These are phyloP conservation scores for Lampropteryx suffumata DNA, from an alignment of 2,888 invertebrate genomes.

Conservation along the genomic window DNA sequence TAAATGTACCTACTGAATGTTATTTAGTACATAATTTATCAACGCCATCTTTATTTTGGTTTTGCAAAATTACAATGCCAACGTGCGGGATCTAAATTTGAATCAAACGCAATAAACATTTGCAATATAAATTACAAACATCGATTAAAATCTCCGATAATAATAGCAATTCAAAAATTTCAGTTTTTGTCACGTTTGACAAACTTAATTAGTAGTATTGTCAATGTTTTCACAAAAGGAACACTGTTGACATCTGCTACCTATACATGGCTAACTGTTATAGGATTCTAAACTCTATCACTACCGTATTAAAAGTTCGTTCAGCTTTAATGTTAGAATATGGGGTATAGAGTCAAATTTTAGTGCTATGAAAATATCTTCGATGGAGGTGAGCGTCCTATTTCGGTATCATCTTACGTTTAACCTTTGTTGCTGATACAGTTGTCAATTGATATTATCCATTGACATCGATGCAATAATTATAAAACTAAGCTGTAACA, in stretches of 20 bases:
- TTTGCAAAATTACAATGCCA: background rate
- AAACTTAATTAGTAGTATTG: conserved; percentile 73
- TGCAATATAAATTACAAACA: conserved; percentile 39
- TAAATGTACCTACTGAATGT: too few relatives aligned
- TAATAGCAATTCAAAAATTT: conserved; percentile 50
- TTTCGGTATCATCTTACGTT: conserved; percentile 66
- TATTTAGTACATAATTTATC: too few relatives aligned
- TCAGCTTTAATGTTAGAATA: conserved; percentile 46
- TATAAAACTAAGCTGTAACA: too few relatives aligned
- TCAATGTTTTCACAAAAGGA: conserved; percentile 61
- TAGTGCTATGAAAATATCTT: conserved; percentile 63
- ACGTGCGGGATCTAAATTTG: conserved; percentile 25
- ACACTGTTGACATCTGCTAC: conserved; percentile 43
- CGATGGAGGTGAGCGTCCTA: conserved; percentile 52
- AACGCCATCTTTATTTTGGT: background rate
- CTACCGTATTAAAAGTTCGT: conserved; percentile 39
- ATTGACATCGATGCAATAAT: conserved; percentile 6
- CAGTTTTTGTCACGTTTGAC: conserved; percentile 53
- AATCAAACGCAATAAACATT: conserved; percentile 49
- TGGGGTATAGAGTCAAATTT: conserved; percentile 71
- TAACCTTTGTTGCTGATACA: conserved; percentile 50
- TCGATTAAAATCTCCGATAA: conserved; percentile 44
- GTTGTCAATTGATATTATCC: conserved; percentile 24
- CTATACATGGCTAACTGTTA: conserved; percentile 58
- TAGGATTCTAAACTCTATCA: conserved; percentile 18